Conservation (phyloP, 2,113 vertebrate genomes). For the Dromas ardeola region DNA sequence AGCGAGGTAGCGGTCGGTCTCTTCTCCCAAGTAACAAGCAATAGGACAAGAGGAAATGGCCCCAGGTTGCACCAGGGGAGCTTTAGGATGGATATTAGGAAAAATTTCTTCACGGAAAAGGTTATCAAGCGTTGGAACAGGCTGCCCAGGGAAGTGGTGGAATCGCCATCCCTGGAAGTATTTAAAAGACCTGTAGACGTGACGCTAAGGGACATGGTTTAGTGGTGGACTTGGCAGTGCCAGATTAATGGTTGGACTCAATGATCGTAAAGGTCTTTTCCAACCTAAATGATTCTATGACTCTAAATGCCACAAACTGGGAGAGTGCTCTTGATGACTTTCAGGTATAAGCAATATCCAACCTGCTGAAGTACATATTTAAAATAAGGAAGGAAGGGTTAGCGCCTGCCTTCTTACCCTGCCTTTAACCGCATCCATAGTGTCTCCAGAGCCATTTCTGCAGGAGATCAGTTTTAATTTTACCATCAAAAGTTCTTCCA, state of each 20-base stretch:
- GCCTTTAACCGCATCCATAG: not conserved
- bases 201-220: not conserved
- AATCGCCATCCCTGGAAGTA: not conserved
- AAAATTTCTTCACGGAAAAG: not conserved
- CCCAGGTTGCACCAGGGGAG: not conserved
- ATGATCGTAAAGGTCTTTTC: not conserved
- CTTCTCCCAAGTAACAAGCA: not conserved
- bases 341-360: not conserved
- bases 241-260: not conserved
- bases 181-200: not conserved
- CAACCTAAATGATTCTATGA: not conserved
- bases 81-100: not conserved
- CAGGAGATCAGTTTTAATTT: not conserved
- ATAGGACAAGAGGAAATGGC: not conserved
- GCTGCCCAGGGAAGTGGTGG: not conserved
- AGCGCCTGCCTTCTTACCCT: not conserved
- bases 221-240: not conserved
- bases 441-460: not conserved
- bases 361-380: not conserved
- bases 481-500: not conserved
- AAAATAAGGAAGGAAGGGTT: not conserved
- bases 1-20: not conserved
- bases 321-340: not conserved
- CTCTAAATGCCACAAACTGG: not conserved
- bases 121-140: not conserved